Evolutionary conservation across 2,113 vertebrate species (phyloP), one percentile per base, ranked within the genome.

Genomic region (Tichodroma muraria): DNA sequence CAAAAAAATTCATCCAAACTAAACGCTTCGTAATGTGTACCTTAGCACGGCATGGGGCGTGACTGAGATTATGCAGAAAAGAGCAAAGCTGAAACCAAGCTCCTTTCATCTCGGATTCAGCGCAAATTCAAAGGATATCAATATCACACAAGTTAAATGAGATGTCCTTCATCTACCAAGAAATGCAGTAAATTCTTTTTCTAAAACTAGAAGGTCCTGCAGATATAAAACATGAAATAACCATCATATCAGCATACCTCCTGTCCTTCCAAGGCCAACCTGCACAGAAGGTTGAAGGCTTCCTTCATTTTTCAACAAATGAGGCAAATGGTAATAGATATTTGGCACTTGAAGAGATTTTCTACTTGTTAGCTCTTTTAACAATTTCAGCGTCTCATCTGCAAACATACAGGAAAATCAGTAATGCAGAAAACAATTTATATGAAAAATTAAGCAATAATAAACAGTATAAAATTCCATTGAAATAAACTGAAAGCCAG

Each of bases 321-420:
- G 99, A 98, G 99, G 99, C 98, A 99, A 98, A 97, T 99, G 99
- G 97, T 99, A 98, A 98, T 99, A 99, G 97, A 99, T 99, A 97
- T 98, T 99, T 98, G 99, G 99, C 98, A 99, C 98, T 98, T 99
- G 99, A 94, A 99, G 99, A 95, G 99, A 98, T 97, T 99, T 99
- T 97, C 97, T 98, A 82, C 98, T 98, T 81, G 98, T 98, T 83
- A 99, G 97, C 89, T 99, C 99, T 97, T 99, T 99, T 90, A 99
- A 96, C 56, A 99, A 97, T 96, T 99, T 99, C 97, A 99, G 97
- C 2, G 99, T 99, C 93, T 99, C 99, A 97, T 99, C 99, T 99
- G 96, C 87, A 97, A 98, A 96, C 13, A 92, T 15, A 83, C 20
- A 90, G 27, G 9, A 85, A n/a, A 94, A 89, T 40, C 53, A 89